phyloP scores from a whole-genome alignment of 2,797 vertebrate genomes.

The Rhodeus uyekii region DNA sequence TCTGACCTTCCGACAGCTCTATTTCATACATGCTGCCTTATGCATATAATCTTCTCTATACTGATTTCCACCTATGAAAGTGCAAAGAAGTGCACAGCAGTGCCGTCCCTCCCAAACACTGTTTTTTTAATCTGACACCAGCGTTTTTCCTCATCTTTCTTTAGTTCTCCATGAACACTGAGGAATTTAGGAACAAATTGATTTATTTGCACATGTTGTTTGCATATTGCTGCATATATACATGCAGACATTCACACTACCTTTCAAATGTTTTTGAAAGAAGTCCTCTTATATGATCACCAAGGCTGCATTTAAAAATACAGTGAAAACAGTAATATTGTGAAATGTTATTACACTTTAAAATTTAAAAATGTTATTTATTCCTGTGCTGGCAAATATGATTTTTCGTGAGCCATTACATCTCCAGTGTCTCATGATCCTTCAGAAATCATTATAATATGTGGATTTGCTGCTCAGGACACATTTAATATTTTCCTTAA shows the following conservation, averaged over 20 bases:
- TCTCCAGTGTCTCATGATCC: not conserved
- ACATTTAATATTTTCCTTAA: not conserved
- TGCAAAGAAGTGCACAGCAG: not conserved
- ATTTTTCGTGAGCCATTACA: not conserved
- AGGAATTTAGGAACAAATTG: not conserved
- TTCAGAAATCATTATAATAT: not conserved
- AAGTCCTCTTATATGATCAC: not conserved
- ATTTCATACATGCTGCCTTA: conserved; percentile 49
- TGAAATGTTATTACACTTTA: not conserved
- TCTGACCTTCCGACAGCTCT: conserved; percentile 73
- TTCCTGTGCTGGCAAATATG: not conserved
- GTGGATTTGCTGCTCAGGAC: not conserved
- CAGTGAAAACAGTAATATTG: not conserved
- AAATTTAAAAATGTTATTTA: not conserved
- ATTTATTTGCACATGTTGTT: not conserved
- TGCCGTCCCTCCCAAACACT: not conserved
- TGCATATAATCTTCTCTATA: conserved; percentile 10
- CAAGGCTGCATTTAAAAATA: not conserved
- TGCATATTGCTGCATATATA: not conserved
- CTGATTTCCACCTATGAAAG: not conserved
- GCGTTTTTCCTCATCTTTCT: not conserved
- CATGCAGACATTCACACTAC: not conserved
- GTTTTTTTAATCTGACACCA: not conserved
- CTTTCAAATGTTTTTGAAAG: not conserved
- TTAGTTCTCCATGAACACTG: not conserved